Conservation (phyloP, 2,797 vertebrate genomes). For the Atherinosoma microstoma region DNA sequence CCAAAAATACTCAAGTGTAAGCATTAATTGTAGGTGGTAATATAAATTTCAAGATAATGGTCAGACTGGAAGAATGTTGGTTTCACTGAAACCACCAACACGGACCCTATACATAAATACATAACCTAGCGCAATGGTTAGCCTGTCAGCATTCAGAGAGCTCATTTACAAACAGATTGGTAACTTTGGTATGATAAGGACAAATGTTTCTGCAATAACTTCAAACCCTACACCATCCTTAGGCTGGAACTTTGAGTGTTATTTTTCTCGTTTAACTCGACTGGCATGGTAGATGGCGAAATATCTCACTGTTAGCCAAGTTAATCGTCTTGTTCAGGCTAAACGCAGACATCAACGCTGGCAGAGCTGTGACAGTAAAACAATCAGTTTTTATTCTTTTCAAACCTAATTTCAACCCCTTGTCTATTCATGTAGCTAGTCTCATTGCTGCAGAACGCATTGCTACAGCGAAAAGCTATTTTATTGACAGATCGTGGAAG, state of each 20-base stretch:
- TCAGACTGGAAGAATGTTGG: not conserved
- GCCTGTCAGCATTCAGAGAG: not conserved
- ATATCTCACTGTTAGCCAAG: slow-evolving; percentile 36
- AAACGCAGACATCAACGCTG: slow-evolving; percentile 1
- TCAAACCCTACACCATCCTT: not conserved
- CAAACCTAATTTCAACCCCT: not conserved
- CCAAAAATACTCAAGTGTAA: not conserved
- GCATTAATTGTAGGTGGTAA: not conserved
- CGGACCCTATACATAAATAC: not conserved
- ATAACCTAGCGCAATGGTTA: slow-evolving; percentile 17
- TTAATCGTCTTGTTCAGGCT: slow-evolving; percentile 32
- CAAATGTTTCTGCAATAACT: not conserved
- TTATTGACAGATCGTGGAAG: slow-evolving; percentile 21
- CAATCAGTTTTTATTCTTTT: not conserved
- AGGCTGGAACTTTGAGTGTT: rapidly evolving
- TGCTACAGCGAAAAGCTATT: not conserved
- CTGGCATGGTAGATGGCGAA: slow-evolving; percentile 17
- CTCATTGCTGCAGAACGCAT: not conserved
- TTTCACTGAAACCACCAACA: slow-evolving; percentile 20
- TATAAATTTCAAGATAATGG: no score
- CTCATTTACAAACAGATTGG: not conserved
- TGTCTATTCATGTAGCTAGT: not conserved
- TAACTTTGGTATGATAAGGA: not conserved
- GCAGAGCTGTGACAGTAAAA: not conserved
- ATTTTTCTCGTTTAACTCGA: not conserved